Conservation (phyloP, 1,140 invertebrate species). For the Chymomyza costata region DNA sequence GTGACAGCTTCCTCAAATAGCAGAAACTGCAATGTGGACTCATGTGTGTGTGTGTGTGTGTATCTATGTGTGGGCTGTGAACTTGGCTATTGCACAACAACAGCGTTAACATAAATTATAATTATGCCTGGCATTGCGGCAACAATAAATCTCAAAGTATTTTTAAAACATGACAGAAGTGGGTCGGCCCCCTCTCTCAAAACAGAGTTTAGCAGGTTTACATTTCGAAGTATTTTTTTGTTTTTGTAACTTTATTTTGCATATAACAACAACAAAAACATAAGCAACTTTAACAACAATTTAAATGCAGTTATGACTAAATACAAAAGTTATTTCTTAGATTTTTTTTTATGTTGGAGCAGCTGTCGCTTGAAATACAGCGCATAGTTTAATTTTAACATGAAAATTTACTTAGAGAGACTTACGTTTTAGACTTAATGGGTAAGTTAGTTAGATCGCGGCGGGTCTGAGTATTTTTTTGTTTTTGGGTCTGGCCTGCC, state of each 20-base stretch:
- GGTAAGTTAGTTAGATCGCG: too few species aligned
- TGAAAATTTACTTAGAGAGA: conserved; percentile 72
- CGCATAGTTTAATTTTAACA: conserved; percentile 63
- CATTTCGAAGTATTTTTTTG: too few species aligned
- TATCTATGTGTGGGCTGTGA: conserved; percentile 49
- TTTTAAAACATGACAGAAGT: conserved; percentile 72
- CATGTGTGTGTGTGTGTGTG: too few species aligned
- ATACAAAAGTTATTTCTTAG: conserved; percentile 59
- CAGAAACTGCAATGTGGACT: too few species aligned
- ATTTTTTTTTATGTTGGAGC: conserved; percentile 27
- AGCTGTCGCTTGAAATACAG: conserved; percentile 65
- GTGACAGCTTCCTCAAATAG: conserved; percentile 69
- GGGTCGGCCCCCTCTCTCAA: conserved; percentile 45
- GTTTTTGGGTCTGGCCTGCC: conserved; percentile 37
- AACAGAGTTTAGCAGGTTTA: too few species aligned
- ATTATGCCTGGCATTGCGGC: conserved; percentile 66
- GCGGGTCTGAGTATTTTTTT: too few species aligned
- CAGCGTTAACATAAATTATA: conserved; percentile 63
- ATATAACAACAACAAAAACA: conserved; percentile 34
- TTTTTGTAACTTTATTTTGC: too few species aligned
- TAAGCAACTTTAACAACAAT: conserved; percentile 37
- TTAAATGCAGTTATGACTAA: conserved; percentile 72
- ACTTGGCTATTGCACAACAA: conserved; percentile 63
- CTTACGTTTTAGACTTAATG: too few species aligned
- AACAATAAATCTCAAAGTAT: conserved; percentile 67